These are phyloP conservation scores for Charanyca ferruginea DNA, from an alignment of 2,888 invertebrate genomes.

Conservation along the genomic window DNA sequence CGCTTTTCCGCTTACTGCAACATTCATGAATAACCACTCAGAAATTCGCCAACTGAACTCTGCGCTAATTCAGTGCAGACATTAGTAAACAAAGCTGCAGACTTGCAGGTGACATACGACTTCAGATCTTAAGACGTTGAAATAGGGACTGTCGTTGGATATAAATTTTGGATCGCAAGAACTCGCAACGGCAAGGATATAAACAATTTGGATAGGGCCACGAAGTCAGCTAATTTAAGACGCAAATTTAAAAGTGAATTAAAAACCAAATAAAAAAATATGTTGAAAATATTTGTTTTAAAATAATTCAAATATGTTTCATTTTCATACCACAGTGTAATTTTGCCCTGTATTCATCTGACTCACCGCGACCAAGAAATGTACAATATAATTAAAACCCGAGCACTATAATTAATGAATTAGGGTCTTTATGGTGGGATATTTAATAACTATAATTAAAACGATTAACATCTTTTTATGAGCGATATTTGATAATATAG, in stretches of 20 bases:
- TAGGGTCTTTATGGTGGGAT: slow-evolving; percentile 21
- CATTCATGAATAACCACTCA: slow-evolving; percentile 71
- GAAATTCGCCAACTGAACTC: slow-evolving; percentile 65
- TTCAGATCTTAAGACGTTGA: slow-evolving; percentile 60
- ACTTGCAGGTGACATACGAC: slow-evolving; percentile 53
- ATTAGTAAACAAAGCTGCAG: slow-evolving; percentile 71
- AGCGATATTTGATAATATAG: slow-evolving; percentile 7
- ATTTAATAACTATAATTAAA: slow-evolving; percentile 38
- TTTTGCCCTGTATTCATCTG: background rate
- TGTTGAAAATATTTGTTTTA: background rate
- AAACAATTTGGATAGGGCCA: slow-evolving; percentile 68
- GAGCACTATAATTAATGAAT: slow-evolving; percentile 17
- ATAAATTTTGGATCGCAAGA: slow-evolving; percentile 65
- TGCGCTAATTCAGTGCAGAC: slow-evolving; percentile 72
- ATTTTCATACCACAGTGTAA: background rate
- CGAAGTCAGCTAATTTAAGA: slow-evolving; percentile 33
- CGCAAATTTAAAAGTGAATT: too few relatives aligned
- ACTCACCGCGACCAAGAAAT: background rate
- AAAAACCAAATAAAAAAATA: too few relatives aligned
- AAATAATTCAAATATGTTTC: background rate
- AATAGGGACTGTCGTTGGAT: slow-evolving; percentile 57
- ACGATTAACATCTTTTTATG: slow-evolving; percentile 32
- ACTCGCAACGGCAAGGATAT: slow-evolving; percentile 64
- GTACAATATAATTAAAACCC: background rate
- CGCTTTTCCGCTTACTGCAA: slow-evolving; percentile 61